Evolutionary conservation across 2,797 vertebrate genomes (phyloP).

Genomic region (Poecile montanus): DNA sequence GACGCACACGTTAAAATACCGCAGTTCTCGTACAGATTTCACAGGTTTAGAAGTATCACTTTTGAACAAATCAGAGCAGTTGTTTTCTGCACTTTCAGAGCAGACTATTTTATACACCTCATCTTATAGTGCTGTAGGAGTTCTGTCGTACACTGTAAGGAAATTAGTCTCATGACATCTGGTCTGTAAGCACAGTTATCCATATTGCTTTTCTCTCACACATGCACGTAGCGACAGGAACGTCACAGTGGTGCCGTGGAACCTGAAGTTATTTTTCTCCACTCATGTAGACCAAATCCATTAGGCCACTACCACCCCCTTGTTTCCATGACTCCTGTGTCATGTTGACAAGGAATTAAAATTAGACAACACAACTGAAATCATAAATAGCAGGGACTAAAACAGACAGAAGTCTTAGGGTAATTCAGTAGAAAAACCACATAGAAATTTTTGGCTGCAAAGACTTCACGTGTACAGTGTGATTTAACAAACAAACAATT

Average conservation of each 20-base stretch:
- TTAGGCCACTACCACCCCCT: background rate
- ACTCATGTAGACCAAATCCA: background rate
- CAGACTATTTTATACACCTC: background rate
- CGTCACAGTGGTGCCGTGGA: background rate
- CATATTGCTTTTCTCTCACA: background rate
- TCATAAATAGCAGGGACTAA: background rate
- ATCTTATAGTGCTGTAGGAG: background rate
- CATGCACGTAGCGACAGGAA: rapidly evolving
- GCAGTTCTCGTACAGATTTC: background rate
- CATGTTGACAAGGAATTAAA: background rate
- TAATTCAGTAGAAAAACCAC: background rate
- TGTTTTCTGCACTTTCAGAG: background rate
- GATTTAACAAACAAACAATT: background rate
- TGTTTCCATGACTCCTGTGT: background rate
- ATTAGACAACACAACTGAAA: background rate
- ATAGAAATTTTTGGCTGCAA: background rate
- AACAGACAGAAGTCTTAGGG: background rate
- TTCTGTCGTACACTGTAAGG: background rate
- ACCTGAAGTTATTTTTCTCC: background rate
- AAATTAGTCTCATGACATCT: background rate
- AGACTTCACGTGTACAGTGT: background rate
- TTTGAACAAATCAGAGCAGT: background rate
- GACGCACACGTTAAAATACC: background rate
- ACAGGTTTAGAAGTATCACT: background rate
- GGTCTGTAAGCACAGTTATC: background rate